Percentiles rank a stretch among this genome's conserved stretches.
These are phyloP conservation scores for Zophobas atratus DNA, from an alignment of 1,140 invertebrate genomes.

Conservation along the genomic window DNA sequence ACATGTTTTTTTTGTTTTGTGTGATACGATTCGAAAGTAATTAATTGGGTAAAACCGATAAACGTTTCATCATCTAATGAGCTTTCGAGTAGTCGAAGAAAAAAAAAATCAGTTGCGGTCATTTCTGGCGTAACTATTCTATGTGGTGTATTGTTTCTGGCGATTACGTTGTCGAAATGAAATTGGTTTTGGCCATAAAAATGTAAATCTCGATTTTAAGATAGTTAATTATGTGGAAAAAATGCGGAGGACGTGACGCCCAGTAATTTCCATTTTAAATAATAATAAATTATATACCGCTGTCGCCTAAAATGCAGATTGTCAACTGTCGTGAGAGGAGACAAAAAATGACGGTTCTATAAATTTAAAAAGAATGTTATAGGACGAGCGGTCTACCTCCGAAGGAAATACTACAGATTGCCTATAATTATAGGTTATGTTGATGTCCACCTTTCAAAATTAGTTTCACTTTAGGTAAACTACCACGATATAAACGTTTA, in stretches of 20 bases:
- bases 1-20: constrained; percentile 5
- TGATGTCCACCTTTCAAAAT: constrained; percentile 50
- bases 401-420: constrained; percentile 48
- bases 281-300: constrained; percentile 47
- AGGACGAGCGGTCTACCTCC: constrained; percentile 45
- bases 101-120: neutral
- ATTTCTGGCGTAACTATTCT: constrained; percentile 2
- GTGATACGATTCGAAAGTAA: constrained; percentile 20
- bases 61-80: constrained; percentile 25
- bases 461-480: constrained; percentile 51
- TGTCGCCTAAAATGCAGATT: constrained; percentile 49
- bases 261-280: constrained; percentile 42
- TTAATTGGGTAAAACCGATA: constrained; percentile 21
- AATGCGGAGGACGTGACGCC: constrained; percentile 37
- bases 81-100: neutral
- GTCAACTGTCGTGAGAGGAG: constrained; percentile 47
- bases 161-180: neutral
- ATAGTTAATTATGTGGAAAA: constrained; percentile 41
- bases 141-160: neutral
- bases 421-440: constrained; percentile 49
- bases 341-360: constrained; percentile 49
- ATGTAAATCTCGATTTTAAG: constrained; percentile 35
- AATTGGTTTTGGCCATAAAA: constrained; percentile 32
- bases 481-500: constrained; percentile 46
- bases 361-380: constrained; percentile 49